Base-by-base conservation (phyloP, 2,888 invertebrate genomes). In the Diplazon laetatorius region DNA sequence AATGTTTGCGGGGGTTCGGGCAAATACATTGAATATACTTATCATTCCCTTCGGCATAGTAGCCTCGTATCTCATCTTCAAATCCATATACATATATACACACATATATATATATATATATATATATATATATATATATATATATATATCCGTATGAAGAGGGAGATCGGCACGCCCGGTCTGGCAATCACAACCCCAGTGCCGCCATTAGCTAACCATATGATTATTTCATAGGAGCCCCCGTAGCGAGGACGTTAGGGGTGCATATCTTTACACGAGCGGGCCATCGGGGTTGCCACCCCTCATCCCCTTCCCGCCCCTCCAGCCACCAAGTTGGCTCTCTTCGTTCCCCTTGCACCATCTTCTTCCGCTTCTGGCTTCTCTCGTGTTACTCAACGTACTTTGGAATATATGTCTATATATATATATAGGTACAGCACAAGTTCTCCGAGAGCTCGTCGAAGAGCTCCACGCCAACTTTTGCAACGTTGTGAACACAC, bases 1-100 rank as follows among this genome's bases (percentile, higher is more conserved):
- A 89, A 90, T 90, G 89, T 90, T 90, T 90, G 89, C 85, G 87
- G 87, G 86, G 83, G 76, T 81, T 83, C 82, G 81, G 79, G 84
- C 87, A 88, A 89, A 89, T 89, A 90, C 88, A 90, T 89, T 89
- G 90, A 90, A 91, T 90, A 89, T 90, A 90, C 90, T 90, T 90
- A 90, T 90, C 89, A 88, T 86, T 84, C 84, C 80, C 86, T 82
- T 86, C 78, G 82, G 78, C n/a, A 8, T 82, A 70, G 80, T 78
- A 73, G 80, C 80, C 82, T 80, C 77, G 79, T 76, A 78, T 78
- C 55, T 80, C 75, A 68, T 78, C 60, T 70, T 55, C 68, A 14
- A 35, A 42, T 30, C 8, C 65, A 30, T 30, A 30, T 30, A 30
- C 30, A 30, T 30, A 2, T 30, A 30, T 6, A 30, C 30, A 30